These are phyloP conservation scores for Ormyrus pomaceus DNA, from an alignment of 2,888 invertebrate species.

Conservation along the genomic window DNA sequence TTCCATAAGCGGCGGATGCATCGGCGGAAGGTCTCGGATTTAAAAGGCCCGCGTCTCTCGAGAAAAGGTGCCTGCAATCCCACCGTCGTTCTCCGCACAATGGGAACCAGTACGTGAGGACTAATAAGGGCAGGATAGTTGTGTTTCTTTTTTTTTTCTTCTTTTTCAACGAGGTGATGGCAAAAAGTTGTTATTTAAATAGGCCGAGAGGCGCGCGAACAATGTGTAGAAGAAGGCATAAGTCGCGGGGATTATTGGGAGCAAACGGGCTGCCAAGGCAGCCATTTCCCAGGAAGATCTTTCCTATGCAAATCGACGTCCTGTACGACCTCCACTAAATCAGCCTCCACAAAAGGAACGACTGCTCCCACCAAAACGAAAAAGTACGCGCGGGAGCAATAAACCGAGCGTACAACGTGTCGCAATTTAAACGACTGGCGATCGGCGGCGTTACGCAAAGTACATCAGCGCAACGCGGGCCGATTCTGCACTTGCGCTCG, in stretches of 20 bases:
- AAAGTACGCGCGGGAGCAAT: too few relatives aligned
- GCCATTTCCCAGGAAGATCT: neutral
- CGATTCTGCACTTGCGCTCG: constrained; percentile 20
- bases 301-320: constrained; percentile 14
- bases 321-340: too few relatives aligned
- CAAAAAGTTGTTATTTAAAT: neutral
- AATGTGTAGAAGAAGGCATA: constrained; percentile 13
- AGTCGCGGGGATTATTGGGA: constrained; percentile 19
- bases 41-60: constrained; percentile 17
- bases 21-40: constrained; percentile 23
- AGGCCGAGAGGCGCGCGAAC: neutral
- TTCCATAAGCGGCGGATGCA: constrained; percentile 25
- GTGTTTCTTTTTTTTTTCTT: neutral
- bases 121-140: constrained; percentile 10
- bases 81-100: neutral
- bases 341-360: too few relatives aligned
- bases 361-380: too few relatives aligned
- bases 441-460: constrained; percentile 41
- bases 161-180: too few relatives aligned
- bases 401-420: too few relatives aligned
- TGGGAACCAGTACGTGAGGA: neutral
- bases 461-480: constrained; percentile 10
- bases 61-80: neutral
- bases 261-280: neutral
- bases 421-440: constrained; percentile 39